These are phyloP conservation scores for Tipula lateralis DNA, from an alignment of 2,888 invertebrate genomes.

Conservation along the genomic window DNA sequence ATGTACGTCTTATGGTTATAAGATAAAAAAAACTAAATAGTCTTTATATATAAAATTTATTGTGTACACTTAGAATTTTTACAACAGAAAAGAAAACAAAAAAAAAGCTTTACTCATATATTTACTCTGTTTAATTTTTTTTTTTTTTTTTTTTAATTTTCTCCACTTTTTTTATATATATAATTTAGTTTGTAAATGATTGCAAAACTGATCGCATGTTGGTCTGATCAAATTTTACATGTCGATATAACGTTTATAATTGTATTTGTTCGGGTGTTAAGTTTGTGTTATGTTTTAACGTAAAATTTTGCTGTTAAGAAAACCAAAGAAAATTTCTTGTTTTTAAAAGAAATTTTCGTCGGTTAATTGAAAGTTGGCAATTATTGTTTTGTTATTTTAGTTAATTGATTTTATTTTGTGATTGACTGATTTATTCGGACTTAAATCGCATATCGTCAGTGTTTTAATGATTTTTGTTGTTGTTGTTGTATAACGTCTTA, in stretches of 20 bases:
- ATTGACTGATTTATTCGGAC: neutral
- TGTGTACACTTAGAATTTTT: neutral
- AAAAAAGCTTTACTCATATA: neutral
- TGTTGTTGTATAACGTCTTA: no score
- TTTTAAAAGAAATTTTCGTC: neutral
- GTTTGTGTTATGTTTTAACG: neutral
- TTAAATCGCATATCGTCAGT: no score
- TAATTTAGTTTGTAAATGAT: conserved; percentile 12
- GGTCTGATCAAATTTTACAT: neutral
- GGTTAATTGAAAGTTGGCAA: neutral
- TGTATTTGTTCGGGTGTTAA: neutral
- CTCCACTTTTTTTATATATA: neutral
- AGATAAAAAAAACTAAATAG: neutral
- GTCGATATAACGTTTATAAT: neutral
- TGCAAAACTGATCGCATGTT: conserved; percentile 27
- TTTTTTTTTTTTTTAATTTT: neutral
- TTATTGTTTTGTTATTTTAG: neutral
- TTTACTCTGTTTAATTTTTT: neutral
- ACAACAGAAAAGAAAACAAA: neutral
- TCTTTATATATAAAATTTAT: neutral
- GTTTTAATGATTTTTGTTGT: neutral
- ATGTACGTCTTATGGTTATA: neutral
- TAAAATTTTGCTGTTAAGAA: neutral
- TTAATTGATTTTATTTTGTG: neutral
- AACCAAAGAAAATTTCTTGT: neutral